Conservation (phyloP, 2,797 vertebrate genomes). For the Sylvia borin region DNA sequence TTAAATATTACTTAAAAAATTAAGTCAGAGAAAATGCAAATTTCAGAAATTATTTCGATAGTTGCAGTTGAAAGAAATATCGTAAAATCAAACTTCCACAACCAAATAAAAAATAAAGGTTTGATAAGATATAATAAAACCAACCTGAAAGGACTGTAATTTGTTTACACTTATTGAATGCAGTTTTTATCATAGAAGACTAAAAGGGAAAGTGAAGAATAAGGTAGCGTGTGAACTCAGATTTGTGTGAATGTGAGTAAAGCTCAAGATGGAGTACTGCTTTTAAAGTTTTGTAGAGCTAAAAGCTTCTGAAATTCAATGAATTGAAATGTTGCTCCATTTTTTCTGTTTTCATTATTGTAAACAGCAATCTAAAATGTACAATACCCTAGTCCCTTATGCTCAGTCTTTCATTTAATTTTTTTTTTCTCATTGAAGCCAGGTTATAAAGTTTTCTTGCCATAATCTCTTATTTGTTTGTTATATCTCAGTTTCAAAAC, state of each 20-base stretch:
- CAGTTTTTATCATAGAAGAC: not conserved
- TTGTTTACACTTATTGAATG: not conserved
- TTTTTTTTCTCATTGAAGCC: not conserved
- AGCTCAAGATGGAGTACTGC: not conserved
- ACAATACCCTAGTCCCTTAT: not conserved
- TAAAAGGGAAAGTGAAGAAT: not conserved
- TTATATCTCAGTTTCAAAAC: not conserved
- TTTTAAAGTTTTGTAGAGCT: not conserved
- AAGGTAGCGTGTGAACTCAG: not conserved
- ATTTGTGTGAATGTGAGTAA: not conserved
- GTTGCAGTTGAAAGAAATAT: not conserved
- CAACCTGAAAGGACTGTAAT: not conserved
- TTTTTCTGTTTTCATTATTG: not conserved
- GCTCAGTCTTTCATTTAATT: not conserved
- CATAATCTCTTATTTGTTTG: not conserved
- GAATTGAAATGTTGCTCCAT: not conserved
- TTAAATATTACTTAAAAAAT: not conserved
- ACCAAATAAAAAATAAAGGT: not conserved
- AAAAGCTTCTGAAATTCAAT: not conserved
- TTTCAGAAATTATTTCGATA: not conserved
- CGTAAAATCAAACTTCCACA: not conserved
- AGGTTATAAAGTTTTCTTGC: not conserved
- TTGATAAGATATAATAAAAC: not conserved
- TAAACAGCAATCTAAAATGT: not conserved
- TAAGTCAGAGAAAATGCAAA: not conserved